phyloP scores from a whole-genome alignment of 2,113 vertebrate genomes.

The Pampusana beccarii region DNA sequence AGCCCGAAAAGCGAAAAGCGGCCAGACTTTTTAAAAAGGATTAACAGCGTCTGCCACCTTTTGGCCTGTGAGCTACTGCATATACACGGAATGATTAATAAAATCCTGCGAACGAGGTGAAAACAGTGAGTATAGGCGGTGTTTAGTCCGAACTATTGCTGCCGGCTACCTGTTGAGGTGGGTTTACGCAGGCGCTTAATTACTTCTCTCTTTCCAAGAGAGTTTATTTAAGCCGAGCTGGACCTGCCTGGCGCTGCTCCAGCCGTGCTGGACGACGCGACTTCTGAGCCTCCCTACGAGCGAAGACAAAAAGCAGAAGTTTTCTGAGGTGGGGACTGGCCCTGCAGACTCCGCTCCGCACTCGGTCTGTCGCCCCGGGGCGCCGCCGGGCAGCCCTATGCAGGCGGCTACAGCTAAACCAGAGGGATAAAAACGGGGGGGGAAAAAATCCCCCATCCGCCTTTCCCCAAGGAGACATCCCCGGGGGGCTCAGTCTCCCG shows the following conservation, averaged over 20 bases:
- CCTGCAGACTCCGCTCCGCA: neutral
- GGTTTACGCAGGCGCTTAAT: neutral
- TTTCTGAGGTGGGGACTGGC: neutral
- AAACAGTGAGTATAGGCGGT: accelerated
- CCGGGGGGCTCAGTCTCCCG: neutral
- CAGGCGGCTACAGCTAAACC: neutral
- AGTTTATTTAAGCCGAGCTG: neutral
- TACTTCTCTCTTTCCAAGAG: neutral
- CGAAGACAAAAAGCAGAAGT: neutral
- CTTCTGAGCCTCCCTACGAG: neutral
- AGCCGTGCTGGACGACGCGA: neutral
- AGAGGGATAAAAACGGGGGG: no score
- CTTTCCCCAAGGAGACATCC: neutral
- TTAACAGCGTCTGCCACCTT: neutral
- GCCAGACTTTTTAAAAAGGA: neutral
- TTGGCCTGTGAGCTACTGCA: neutral
- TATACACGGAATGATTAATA: neutral
- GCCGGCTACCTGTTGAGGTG: neutral
- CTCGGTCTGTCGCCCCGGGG: neutral
- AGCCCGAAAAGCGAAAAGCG: neutral
- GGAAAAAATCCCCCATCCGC: neutral
- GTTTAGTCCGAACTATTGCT: neutral
- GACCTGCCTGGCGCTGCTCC: neutral
- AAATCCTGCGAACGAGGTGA: neutral
- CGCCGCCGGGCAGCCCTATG: neutral